Percentiles rank a stretch among this genome's conserved stretches.
These are phyloP conservation scores for Epizoanthus rinbou DNA, from an alignment of 92 coral and sea anemone species.

Conservation along the genomic window DNA sequence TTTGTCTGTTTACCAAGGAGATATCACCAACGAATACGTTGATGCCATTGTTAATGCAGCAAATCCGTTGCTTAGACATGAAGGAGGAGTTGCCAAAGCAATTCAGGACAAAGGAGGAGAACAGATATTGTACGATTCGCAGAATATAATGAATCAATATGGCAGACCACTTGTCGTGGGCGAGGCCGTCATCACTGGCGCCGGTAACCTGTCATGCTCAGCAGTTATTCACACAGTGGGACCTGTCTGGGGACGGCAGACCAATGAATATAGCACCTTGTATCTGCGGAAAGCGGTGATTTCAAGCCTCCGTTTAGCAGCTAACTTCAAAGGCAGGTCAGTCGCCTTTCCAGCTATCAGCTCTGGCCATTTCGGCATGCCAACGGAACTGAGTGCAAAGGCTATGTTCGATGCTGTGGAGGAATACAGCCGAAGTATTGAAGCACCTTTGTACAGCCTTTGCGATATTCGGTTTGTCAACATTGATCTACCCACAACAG, in stretches of 20 bases:
- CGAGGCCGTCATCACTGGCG: constrained; percentile 54
- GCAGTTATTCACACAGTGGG: constrained; percentile 77
- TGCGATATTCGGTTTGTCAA: constrained; percentile 74
- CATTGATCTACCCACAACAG: constrained; percentile 55
- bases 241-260: constrained; percentile 62
- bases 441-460: constrained; percentile 2
- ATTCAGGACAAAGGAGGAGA: constrained; percentile 81
- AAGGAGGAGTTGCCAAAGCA: constrained; percentile 83
- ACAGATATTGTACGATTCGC: constrained; percentile 58
- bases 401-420: constrained; percentile 75
- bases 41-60: constrained; percentile 90
- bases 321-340: constrained; percentile 36
- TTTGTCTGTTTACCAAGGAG: constrained; percentile 79
- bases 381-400: constrained; percentile 62
- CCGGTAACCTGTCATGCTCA: constrained; percentile 71
- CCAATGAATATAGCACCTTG: neutral
- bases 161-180: constrained; percentile 35
- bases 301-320: constrained; percentile 57
- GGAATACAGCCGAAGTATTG: constrained; percentile 32
- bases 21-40: constrained; percentile 65
- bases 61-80: constrained; percentile 54
- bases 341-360: constrained; percentile 92
- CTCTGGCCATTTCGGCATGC: constrained; percentile 61
- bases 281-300: constrained; percentile 52
- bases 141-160: neutral